phyloP scores from a whole-genome alignment of 2,888 invertebrate genomes.

The Agonopterix subpropinquella region DNA sequence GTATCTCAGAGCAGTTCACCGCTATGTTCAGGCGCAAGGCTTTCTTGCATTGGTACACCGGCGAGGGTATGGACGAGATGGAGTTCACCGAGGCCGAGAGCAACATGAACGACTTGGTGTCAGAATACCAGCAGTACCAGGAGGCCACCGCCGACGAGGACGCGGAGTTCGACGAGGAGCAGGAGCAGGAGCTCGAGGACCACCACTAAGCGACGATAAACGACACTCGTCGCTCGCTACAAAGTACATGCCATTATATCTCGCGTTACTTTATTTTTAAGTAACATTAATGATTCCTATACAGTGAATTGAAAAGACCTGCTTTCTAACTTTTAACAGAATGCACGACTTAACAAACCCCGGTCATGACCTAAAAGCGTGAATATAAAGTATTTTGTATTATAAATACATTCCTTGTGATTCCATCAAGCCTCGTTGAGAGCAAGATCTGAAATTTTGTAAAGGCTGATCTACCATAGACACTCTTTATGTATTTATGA shows the following conservation, averaged over 20 bases:
- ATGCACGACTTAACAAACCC: conserved; percentile 58
- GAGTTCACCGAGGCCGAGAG: conserved; percentile 96
- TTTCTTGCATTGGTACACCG: conserved; percentile 98
- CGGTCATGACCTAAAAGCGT: conserved; percentile 41
- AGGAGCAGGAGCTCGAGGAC: conserved; percentile 81
- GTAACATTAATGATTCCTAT: conserved; percentile 69
- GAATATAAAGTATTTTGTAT: conserved; percentile 45
- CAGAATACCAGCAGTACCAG: conserved; percentile 96
- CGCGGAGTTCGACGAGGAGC: conserved; percentile 87
- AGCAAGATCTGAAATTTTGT: conserved; percentile 55
- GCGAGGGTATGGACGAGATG: conserved; percentile 98
- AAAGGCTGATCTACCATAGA: conserved; percentile 61
- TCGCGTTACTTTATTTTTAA: conserved; percentile 53
- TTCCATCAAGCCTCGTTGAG: conserved; percentile 43
- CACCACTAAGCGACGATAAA: conserved; percentile 37
- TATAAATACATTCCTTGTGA: conserved; percentile 54
- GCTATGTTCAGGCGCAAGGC: conserved; percentile 98
- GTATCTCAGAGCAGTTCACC: conserved; percentile 93
- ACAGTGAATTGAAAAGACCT: conserved; percentile 47
- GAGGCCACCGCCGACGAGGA: conserved; percentile 90
- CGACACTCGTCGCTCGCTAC: conserved; percentile 23
- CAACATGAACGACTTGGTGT: conserved; percentile 95
- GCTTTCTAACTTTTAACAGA: conserved; percentile 74
- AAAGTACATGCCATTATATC: conserved; percentile 63
- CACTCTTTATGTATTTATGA: conserved; percentile 45